These are phyloP conservation scores for Drosophila bifasciata DNA, from an alignment of 1,140 invertebrate species.

Conservation along the genomic window DNA sequence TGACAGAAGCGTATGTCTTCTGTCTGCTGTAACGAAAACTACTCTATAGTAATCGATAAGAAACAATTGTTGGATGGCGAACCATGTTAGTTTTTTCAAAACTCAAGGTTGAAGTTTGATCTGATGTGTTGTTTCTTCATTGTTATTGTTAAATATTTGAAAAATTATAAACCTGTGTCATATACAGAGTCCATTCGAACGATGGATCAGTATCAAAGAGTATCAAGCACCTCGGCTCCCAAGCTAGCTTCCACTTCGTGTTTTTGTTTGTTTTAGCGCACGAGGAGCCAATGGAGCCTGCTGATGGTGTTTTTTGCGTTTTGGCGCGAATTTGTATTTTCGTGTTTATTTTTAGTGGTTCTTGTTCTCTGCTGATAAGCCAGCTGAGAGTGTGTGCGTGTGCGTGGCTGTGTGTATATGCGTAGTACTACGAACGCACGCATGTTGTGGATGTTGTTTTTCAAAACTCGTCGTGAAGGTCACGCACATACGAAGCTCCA, in stretches of 20 bases:
- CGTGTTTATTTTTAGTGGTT: constrained; percentile 69
- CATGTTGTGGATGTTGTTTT: constrained; percentile 66
- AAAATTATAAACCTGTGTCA: too few relatives aligned
- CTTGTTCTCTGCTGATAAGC: constrained; percentile 63
- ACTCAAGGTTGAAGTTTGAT: too few relatives aligned
- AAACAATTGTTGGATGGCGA: too few relatives aligned
- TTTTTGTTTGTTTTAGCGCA: constrained; percentile 54
- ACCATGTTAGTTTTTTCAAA: too few relatives aligned
- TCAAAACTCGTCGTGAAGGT: constrained; percentile 73
- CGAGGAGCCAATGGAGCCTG: constrained; percentile 29
- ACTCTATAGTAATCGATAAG: too few relatives aligned
- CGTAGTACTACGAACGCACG: constrained; percentile 60
- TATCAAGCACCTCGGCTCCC: too few relatives aligned
- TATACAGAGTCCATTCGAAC: too few relatives aligned
- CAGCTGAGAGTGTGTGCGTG: constrained; percentile 1
- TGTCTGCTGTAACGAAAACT: too few relatives aligned
- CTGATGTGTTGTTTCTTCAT: too few relatives aligned
- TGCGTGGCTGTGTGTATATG: constrained; percentile 30
- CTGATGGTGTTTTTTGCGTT: constrained; percentile 53
- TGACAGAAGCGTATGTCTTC: too few relatives aligned
- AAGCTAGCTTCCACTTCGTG: not conserved
- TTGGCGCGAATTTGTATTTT: constrained; percentile 70
- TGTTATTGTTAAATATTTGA: too few relatives aligned
- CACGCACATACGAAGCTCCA: constrained; percentile 33
- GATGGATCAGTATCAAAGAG: too few relatives aligned